Evolutionary conservation across 2,888 invertebrate genomes (phyloP).

Genomic region (Diarsia dahlii): DNA sequence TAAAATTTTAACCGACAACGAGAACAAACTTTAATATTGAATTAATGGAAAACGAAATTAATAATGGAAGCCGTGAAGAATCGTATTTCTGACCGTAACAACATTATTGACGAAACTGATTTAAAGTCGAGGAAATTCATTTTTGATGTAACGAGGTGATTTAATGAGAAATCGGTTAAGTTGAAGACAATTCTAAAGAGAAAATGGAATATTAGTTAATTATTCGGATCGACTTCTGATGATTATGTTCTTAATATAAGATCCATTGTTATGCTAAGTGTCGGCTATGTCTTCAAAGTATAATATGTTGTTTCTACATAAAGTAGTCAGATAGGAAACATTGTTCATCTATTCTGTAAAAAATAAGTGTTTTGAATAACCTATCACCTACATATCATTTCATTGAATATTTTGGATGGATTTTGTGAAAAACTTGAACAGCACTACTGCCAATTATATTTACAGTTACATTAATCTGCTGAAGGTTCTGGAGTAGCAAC

Average conservation of each 20-base stretch:
- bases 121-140: conserved; percentile 22
- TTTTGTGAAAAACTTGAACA: background rate
- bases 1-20: conserved; percentile 10
- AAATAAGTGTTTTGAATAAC: no score
- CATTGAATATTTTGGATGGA: background rate
- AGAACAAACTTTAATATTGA: conserved; percentile 20
- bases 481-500: background rate
- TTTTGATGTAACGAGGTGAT: conserved; percentile 1
- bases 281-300: no score
- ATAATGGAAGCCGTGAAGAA: conserved; percentile 8
- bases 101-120: conserved; percentile 18
- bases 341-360: no score
- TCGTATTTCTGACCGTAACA: conserved; percentile 26
- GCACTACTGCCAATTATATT: background rate
- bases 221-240: background rate
- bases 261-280: background rate
- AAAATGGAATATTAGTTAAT: background rate
- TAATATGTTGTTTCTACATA: no score
- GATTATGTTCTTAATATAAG: background rate
- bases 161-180: background rate
- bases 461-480: background rate
- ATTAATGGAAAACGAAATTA: conserved; percentile 30
- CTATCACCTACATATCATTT: background rate
- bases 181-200: background rate
- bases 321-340: no score